Base-by-base conservation (phyloP, 1,140 invertebrate species). In the Lordiphosa clarofinis region DNA sequence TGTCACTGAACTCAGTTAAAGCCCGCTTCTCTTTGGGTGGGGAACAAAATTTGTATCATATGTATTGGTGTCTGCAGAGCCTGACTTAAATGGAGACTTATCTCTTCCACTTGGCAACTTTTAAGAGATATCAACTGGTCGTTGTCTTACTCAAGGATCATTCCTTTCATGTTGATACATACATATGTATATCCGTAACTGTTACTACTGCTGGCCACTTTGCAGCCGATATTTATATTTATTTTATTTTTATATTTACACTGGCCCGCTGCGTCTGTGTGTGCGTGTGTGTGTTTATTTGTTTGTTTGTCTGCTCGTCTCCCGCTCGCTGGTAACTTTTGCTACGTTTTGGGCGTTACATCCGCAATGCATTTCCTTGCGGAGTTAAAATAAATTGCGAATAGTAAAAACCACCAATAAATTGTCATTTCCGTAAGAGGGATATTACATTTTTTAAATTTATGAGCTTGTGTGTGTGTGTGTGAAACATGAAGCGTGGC, bases 381-480 rank as follows among this genome's bases (percentile, higher is more conserved):
- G 82, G 82, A 86, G 78, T 86, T 86, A 86, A 86, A 86, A 86
- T 86, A 86, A 86, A 86, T 86, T 86, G 82, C 75, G 76, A 86
- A 86, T 86, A 86, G 82, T 86, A 86, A 86, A 86, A 86, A 86
- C 82, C 82, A 86, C 82, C 82, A 86, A 86, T 86, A 86, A 86
- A 86, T 86, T 86, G 82, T 86, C 81, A 86, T 86, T 86, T 86
- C 82, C 82, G 82, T 86, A 86, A 86, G 74, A 86, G 79, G 79
- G 79, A 79, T 86, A 86, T 86, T 84, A 79, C 79, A 86, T 86
- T 79, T 86, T 79, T 86, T 86, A 74, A 86, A 86, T 86, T 84
- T 79, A 86, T 86, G 76, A 79, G 63, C 74, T 43, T 55, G 57
- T 84, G 62, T 60, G 35, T 15, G 36, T 24, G 21, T 19, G 55